Evolutionary conservation across 2,888 invertebrate genomes (phyloP).

Genomic region (Phortica okadai): DNA sequence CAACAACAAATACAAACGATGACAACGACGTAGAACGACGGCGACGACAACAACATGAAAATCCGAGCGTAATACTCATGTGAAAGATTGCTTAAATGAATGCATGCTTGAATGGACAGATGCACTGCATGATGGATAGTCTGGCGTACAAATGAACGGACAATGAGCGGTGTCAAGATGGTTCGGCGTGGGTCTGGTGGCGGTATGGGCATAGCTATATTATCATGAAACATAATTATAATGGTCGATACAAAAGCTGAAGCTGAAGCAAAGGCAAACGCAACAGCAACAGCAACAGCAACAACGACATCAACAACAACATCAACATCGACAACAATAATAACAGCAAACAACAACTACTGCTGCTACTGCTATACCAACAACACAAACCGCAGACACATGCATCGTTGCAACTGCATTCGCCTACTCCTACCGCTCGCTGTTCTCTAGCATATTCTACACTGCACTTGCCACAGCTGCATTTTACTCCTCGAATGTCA

Average conservation of each 20-base stretch:
- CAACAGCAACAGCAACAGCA: slow-evolving; percentile 31
- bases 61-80: slow-evolving; percentile 36
- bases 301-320: slow-evolving; percentile 20
- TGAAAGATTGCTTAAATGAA: slow-evolving; percentile 61
- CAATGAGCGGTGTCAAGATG: background rate
- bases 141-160: background rate
- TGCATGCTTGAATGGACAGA: slow-evolving; percentile 47
- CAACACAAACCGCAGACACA: slow-evolving; percentile 57
- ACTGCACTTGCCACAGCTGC: background rate
- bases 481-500: background rate
- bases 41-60: slow-evolving; percentile 24
- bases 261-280: slow-evolving; percentile 1
- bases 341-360: slow-evolving; percentile 21
- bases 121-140: background rate
- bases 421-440: background rate
- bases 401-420: slow-evolving; percentile 41
- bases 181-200: background rate
- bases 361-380: slow-evolving; percentile 34
- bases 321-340: slow-evolving; percentile 29
- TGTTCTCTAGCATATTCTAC: background rate
- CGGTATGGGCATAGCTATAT: background rate
- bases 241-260: background rate
- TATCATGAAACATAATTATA: slow-evolving; percentile 13
- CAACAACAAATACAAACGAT: slow-evolving; percentile 20
- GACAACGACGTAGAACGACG: background rate